Percentiles rank a stretch among this genome's conserved stretches.
Evolutionary conservation across 2,888 invertebrate genomes (phyloP).

Genomic region (Strigamia crassipes): DNA sequence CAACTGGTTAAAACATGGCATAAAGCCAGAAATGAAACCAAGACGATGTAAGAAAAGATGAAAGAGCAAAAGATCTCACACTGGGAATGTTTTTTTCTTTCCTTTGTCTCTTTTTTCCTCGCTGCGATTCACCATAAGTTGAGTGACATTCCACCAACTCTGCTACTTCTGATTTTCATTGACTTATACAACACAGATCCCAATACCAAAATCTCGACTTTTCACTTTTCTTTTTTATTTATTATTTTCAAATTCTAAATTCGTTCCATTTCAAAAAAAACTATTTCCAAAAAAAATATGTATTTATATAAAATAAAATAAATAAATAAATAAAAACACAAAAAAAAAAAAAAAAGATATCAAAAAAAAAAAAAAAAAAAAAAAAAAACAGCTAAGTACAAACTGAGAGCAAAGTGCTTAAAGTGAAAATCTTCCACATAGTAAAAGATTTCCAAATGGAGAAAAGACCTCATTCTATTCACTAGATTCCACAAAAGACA

Average conservation of each 20-base stretch:
- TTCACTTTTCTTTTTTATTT: not conserved
- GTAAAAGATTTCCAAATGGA: conserved; percentile 35
- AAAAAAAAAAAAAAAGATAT: not conserved
- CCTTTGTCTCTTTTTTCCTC: conserved; percentile 14
- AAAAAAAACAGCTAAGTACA: conserved; percentile 23
- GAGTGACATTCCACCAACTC: conserved; percentile 25
- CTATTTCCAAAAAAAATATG: not conserved
- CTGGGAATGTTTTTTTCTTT: conserved; percentile 12
- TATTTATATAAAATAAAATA: not conserved
- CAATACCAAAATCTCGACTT: not conserved
- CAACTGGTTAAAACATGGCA: conserved; percentile 11
- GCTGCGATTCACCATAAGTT: conserved; percentile 7
- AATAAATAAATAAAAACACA: not conserved
- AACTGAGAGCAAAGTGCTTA: conserved; percentile 30
- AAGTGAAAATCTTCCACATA: conserved; percentile 33
- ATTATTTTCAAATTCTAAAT: not conserved
- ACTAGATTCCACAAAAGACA: conserved; percentile 38
- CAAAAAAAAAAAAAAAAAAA: not conserved
- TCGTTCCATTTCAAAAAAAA: too few relatives aligned
- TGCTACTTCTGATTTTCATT: conserved; percentile 34
- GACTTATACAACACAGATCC: conserved; percentile 17
- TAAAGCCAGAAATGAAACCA: conserved; percentile 3
- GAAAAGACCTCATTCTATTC: conserved; percentile 40
- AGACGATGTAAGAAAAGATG: conserved; percentile 22
- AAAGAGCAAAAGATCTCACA: conserved; percentile 15